Evolutionary conservation across 1,140 invertebrate species (phyloP).

Genomic region (Zaprionus camerounensis): DNA sequence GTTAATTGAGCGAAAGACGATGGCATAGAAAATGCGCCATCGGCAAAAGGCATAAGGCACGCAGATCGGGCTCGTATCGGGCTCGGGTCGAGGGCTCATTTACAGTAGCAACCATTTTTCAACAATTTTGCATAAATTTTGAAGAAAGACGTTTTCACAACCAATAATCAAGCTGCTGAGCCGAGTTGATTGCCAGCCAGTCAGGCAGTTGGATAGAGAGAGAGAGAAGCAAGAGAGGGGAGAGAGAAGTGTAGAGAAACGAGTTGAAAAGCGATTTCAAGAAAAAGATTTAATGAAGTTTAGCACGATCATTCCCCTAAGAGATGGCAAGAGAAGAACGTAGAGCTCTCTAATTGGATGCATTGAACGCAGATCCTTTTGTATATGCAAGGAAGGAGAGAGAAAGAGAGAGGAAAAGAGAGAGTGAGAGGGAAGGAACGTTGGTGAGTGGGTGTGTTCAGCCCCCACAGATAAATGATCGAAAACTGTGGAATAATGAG

Average conservation of each 20-base stretch:
- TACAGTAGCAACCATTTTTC: constrained; percentile 79
- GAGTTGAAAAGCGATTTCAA: constrained; percentile 54
- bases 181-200: constrained; percentile 50
- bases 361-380: constrained; percentile 58
- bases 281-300: constrained; percentile 81
- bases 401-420: neutral
- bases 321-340: constrained; percentile 50
- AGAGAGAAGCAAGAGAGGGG: neutral
- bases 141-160: constrained; percentile 71
- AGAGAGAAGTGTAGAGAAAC: constrained; percentile 10
- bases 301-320: constrained; percentile 75
- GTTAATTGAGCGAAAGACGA: constrained; percentile 11
- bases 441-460: constrained; percentile 28
- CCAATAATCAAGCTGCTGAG: constrained; percentile 67
- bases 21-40: constrained; percentile 36
- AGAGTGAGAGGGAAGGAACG: neutral
- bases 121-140: constrained; percentile 80
- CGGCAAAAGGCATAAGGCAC: constrained; percentile 37
- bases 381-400: neutral
- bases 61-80: constrained; percentile 33
- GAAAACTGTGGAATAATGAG: constrained; percentile 83
- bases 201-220: neutral
- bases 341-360: constrained; percentile 71
- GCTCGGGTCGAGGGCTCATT: constrained; percentile 49
- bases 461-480: constrained; percentile 77